Percentiles rank a stretch among this genome's conserved stretches.
Evolutionary conservation across 2,113 vertebrate species (phyloP).

Genomic region (Callipepla californica): DNA sequence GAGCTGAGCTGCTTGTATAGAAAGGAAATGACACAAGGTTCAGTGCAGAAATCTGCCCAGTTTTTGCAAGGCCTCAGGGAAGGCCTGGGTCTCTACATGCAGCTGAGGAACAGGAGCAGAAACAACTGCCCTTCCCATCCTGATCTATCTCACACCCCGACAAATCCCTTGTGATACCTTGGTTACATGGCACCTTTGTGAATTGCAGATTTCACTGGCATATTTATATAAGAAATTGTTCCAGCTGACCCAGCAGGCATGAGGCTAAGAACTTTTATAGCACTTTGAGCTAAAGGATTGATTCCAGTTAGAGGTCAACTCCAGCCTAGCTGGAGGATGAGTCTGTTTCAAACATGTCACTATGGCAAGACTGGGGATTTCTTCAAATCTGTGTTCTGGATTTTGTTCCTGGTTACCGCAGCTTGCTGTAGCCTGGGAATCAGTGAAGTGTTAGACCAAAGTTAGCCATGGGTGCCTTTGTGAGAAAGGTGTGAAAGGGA

Average conservation of each 20-base stretch:
- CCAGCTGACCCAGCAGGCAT: neutral
- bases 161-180: accelerated
- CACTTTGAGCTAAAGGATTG: neutral
- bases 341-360: neutral
- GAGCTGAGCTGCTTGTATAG: neutral
- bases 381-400: neutral
- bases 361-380: neutral
- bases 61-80: neutral
- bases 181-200: accelerated
- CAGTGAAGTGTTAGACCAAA: neutral
- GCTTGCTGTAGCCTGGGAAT: neutral
- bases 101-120: accelerated
- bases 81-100: neutral
- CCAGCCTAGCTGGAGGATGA: neutral
- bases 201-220: neutral
- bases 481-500: neutral
- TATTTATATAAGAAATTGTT: neutral
- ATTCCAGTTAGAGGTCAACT: neutral
- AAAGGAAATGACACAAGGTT: neutral
- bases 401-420: neutral
- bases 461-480: neutral
- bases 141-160: neutral
- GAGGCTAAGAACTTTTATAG: neutral
- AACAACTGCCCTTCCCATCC: accelerated
- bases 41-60: neutral